A percentile compares a stretch with the other conserved stretches of the same genome.
phyloP scores from a whole-genome alignment of 1,140 invertebrate genomes.

The honey bee (Apis mellifera) region Amel_HAv3.1 CM009938.2:10793001-10793500 shows the following conservation, averaged over 20 bases:
- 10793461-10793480: constrained; percentile 29
- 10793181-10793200: background rate
- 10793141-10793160: background rate
- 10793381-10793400: background rate
- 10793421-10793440: constrained; percentile 46
- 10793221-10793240: constrained; percentile 27
- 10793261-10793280: too few species aligned
- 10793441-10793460: too few species aligned
- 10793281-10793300: too few species aligned
- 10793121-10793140: constrained; percentile 21
- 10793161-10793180: too few species aligned
- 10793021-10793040: constrained; percentile 30
- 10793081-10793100: constrained; percentile 67
- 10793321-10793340: too few species aligned
- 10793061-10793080: constrained; percentile 38
- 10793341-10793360: too few species aligned
- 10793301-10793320: too few species aligned
- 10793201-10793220: background rate
- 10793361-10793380: too few species aligned
- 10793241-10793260: background rate
- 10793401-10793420: constrained; percentile 48
- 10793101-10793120: constrained; percentile 58
- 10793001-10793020: constrained; percentile 13
- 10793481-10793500: constrained; percentile 46
- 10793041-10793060: too few species aligned